These are phyloP conservation scores for Euclidia mi DNA, from an alignment of 2,888 invertebrate species.

Conservation along the genomic window DNA sequence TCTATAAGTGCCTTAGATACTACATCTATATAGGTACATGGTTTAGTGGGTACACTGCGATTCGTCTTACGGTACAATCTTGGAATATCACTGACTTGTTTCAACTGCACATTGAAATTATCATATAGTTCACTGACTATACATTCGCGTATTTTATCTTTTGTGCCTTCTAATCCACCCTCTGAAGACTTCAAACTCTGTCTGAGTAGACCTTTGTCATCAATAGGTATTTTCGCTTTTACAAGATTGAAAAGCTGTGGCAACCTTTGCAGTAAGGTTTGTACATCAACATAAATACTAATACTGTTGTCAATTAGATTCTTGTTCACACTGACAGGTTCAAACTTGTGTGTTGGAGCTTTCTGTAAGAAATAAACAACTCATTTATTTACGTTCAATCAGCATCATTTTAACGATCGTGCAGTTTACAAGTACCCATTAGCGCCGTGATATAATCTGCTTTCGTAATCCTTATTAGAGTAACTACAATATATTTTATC, in stretches of 20 bases:
- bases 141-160: slow-evolving; percentile 75
- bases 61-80: slow-evolving; percentile 97
- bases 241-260: slow-evolving; percentile 72
- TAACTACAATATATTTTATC: slow-evolving; percentile 31
- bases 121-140: slow-evolving; percentile 81
- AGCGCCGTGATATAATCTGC: slow-evolving; percentile 34
- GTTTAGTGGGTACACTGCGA: slow-evolving; percentile 94
- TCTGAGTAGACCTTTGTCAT: slow-evolving; percentile 67
- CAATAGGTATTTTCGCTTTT: slow-evolving; percentile 67
- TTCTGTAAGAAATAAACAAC: slow-evolving; percentile 66
- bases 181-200: slow-evolving; percentile 74
- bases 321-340: slow-evolving; percentile 74
- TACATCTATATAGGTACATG: slow-evolving; percentile 94
- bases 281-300: slow-evolving; percentile 76
- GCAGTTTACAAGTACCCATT: slow-evolving; percentile 32
- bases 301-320: slow-evolving; percentile 78
- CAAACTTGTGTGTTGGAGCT: slow-evolving; percentile 66
- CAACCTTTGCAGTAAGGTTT: slow-evolving; percentile 69
- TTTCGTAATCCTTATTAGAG: slow-evolving; percentile 45
- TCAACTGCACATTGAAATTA: slow-evolving; percentile 90
- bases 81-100: slow-evolving; percentile 98
- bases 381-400: too few relatives aligned
- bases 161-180: slow-evolving; percentile 65
- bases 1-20: slow-evolving; percentile 90
- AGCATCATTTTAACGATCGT: neutral